These are phyloP conservation scores for Megamerina dolium DNA, from an alignment of 2,888 invertebrate species.

Conservation along the genomic window DNA sequence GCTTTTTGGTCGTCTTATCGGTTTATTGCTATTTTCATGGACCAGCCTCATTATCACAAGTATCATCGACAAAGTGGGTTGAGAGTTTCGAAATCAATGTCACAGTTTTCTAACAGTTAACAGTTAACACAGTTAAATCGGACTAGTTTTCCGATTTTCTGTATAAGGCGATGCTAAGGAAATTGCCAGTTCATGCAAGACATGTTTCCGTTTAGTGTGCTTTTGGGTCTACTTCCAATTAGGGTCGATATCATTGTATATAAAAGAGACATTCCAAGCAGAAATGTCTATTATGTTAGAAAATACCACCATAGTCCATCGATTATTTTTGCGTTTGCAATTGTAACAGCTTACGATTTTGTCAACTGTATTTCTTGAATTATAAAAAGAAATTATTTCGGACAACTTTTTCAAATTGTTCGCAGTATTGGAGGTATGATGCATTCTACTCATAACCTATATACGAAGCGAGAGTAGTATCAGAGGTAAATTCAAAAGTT, in stretches of 20 bases:
- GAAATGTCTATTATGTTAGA: too few species aligned
- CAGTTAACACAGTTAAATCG: too few species aligned
- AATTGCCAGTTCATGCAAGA: too few species aligned
- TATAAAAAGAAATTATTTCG: background rate
- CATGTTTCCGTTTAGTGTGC: too few species aligned
- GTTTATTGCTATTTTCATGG: too few species aligned
- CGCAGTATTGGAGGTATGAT: background rate
- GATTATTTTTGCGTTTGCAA: too few species aligned
- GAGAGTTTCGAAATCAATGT: background rate
- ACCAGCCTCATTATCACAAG: too few species aligned
- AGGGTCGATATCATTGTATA: background rate
- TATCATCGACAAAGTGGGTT: background rate
- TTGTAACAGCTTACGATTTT: too few species aligned
- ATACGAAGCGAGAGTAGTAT: background rate
- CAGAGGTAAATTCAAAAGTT: background rate
- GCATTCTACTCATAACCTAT: background rate
- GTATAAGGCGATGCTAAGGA: background rate
- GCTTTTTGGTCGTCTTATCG: too few species aligned
- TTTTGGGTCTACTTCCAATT: background rate
- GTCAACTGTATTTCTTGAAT: background rate
- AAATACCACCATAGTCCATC: too few species aligned
- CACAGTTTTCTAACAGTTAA: too few species aligned
- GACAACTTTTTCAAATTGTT: background rate
- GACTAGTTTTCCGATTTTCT: too few species aligned
- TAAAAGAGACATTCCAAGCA: background rate